Conservation (phyloP, 1,140 invertebrate species). For the Calliopsis andreniformis region DNA sequence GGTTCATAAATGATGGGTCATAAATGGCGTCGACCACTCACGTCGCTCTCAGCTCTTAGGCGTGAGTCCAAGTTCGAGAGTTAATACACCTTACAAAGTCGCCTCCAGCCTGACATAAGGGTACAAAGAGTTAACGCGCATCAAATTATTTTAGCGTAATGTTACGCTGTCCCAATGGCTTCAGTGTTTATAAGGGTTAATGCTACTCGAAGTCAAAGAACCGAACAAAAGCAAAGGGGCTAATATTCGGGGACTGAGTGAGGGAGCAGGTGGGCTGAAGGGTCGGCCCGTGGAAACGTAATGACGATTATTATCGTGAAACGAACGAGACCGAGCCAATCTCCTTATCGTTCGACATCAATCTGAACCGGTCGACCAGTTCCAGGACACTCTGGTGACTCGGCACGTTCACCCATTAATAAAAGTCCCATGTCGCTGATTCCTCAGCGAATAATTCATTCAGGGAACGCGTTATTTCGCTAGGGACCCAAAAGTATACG, state of each 20-base stretch:
- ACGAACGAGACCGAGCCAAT: slow-evolving; percentile 66
- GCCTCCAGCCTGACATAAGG: too few species aligned
- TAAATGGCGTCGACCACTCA: too few species aligned
- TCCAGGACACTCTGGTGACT: slow-evolving; percentile 62
- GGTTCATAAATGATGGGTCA: too few species aligned
- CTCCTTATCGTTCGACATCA: slow-evolving; percentile 70
- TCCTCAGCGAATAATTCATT: slow-evolving; percentile 7
- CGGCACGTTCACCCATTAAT: slow-evolving; percentile 58
- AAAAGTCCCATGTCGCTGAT: slow-evolving; percentile 48
- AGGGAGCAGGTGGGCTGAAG: slow-evolving; percentile 31
- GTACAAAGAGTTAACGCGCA: too few species aligned
- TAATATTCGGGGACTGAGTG: neutral
- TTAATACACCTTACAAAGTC: too few species aligned
- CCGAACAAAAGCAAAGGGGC: neutral
- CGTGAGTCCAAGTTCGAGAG: too few species aligned
- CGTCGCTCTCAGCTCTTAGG: too few species aligned
- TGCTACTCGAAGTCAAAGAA: too few species aligned
- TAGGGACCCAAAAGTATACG: neutral
- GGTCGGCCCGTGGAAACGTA: slow-evolving; percentile 53
- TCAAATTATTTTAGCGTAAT: too few species aligned
- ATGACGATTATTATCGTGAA: slow-evolving; percentile 75
- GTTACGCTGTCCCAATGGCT: too few species aligned
- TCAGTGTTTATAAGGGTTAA: too few species aligned
- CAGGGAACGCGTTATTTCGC: neutral
- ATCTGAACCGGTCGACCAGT: slow-evolving; percentile 63